Percentiles rank a stretch among this genome's conserved stretches.
These are phyloP conservation scores for Chrysolina oricalcia DNA, from an alignment of 2,888 invertebrate species.

Conservation along the genomic window DNA sequence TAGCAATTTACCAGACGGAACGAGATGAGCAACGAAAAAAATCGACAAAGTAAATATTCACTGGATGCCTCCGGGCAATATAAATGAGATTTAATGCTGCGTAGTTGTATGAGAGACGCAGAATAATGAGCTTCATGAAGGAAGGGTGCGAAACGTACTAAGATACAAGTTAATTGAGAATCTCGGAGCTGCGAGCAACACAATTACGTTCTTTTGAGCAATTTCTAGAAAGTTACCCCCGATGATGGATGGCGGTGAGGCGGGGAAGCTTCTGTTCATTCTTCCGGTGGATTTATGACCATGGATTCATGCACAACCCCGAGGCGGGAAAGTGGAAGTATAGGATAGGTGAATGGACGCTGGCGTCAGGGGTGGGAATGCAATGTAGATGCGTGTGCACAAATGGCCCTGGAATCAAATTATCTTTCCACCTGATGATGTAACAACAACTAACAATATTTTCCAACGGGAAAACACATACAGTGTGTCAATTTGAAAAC, in stretches of 20 bases:
- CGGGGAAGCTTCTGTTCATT: conserved; percentile 60
- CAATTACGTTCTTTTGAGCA: conserved; percentile 68
- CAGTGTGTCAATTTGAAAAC: too few species aligned
- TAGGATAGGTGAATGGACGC: conserved; percentile 6
- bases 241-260: conserved; percentile 63
- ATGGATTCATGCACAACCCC: conserved; percentile 43
- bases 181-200: conserved; percentile 64
- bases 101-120: conserved; percentile 50
- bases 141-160: conserved; percentile 61
- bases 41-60: conserved; percentile 46
- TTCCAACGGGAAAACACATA: too few species aligned
- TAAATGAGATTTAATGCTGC: conserved; percentile 56
- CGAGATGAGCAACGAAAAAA: conserved; percentile 35
- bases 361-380: not conserved
- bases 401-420: too few species aligned
- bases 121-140: conserved; percentile 62
- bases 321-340: conserved; percentile 20
- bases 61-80: conserved; percentile 47
- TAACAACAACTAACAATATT: too few species aligned
- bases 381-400: not conserved
- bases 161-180: conserved; percentile 66
- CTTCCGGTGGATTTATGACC: conserved; percentile 64
- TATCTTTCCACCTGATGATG: too few species aligned
- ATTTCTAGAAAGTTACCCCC: conserved; percentile 63
- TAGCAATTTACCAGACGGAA: conserved; percentile 42